Evolutionary conservation across 2,797 vertebrate genomes (phyloP).

Genomic region (Crossoptilon crossoptilon): DNA sequence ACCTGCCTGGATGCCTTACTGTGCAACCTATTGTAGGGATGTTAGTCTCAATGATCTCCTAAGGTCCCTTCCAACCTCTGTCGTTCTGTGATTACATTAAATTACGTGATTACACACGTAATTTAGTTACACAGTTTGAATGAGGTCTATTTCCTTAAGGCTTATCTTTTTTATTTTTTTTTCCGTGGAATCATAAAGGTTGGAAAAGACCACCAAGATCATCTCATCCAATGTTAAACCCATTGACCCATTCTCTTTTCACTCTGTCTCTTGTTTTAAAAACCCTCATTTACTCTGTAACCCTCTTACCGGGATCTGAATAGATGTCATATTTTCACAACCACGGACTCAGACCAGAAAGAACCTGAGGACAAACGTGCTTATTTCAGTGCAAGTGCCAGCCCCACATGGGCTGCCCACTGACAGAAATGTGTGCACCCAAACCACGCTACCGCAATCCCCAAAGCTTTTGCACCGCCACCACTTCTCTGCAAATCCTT

Average conservation of each 20-base stretch:
- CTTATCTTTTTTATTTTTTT: neutral
- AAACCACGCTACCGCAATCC: neutral
- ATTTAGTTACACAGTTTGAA: neutral
- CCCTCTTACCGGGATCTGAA: neutral
- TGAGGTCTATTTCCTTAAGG: neutral
- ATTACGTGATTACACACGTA: neutral
- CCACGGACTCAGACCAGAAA: neutral
- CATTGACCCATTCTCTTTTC: no score
- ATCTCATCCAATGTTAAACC: no score
- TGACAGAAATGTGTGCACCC: neutral
- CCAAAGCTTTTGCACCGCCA: neutral
- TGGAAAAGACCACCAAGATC: no score
- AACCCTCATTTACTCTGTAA: neutral
- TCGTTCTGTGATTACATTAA: no score
- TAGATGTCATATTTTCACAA: neutral
- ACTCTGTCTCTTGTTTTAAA: neutral
- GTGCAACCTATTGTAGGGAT: no score
- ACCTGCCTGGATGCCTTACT: no score
- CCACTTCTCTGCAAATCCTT: conserved; percentile 50
- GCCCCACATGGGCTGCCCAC: neutral
- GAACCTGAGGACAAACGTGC: neutral
- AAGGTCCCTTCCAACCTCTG: no score
- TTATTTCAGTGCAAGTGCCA: neutral
- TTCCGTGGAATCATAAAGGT: no score
- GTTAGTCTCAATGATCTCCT: no score